Evolutionary conservation across 2,113 vertebrate species (phyloP), one percentile per base, ranked within the genome.

Genomic region (Myotis davidii): DNA sequence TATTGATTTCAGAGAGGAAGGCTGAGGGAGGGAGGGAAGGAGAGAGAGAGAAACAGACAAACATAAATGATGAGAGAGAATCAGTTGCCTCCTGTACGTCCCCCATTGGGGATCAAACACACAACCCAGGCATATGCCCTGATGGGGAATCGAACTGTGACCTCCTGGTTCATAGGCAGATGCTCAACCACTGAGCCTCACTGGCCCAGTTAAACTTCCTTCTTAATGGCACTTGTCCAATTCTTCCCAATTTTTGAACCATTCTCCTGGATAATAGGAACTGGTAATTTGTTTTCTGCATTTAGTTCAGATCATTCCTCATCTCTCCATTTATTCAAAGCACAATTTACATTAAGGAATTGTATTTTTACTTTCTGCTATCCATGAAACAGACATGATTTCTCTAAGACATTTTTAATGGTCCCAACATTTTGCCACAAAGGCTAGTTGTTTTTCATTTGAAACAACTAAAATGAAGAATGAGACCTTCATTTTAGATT

Each of bases 371-470:
- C 18, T 91, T 85, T 69, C 56, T 84, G 23, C 9, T 92, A 16
- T 9, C 20, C 39, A 45, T 25, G 65, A 88, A 69, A 77, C 7
- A 59, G 34, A 37, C 45, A 77, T 78, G n/a, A 34, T 83, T 78
- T 90, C 54, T n/a, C 0, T 59, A 81, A 91, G 77, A 52, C n/a
- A 76, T 82, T 88, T 89, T 67, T 8, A 56, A 37, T 48, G 85
- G 39, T 9, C 9, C 5, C 34, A 52, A 18, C 23, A 42, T 94
- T 84, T 94, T 2, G 74, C 5, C 6, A 72, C 5, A 32, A 34
- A 56, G 29, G 3, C 42, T 54, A 70, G 29, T 61, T 89, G 37
- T 78, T 94, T 96, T 86, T 52, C 72, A 94, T 77, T 45, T 61
- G 56, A 74, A 94, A 72, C 14, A 77, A 81, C 14, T 91, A 52